Percentiles rank a stretch among this genome's conserved stretches.
Conservation (phyloP, 2,888 invertebrate genomes). For the Hartigia nigra region DNA sequence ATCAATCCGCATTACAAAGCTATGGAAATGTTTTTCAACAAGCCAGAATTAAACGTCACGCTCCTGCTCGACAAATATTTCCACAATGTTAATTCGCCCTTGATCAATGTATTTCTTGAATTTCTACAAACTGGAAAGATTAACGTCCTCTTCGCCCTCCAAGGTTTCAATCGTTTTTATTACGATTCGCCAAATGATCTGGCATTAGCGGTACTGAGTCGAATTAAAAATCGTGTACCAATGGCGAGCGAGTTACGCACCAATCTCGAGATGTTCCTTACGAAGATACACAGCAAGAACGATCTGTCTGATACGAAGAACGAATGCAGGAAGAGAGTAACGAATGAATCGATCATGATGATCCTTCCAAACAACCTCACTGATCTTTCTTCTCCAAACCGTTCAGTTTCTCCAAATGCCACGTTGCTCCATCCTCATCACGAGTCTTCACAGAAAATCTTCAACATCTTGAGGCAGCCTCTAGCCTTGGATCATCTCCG, state of each 20-base stretch:
- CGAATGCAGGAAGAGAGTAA: neutral
- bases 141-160: slow-evolving; percentile 28
- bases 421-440: neutral
- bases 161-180: slow-evolving; percentile 35
- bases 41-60: slow-evolving; percentile 27
- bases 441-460: neutral
- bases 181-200: slow-evolving; percentile 31
- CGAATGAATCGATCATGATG: neutral
- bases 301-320: neutral
- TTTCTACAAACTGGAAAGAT: slow-evolving; percentile 27
- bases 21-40: slow-evolving; percentile 27
- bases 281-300: neutral
- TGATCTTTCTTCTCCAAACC: neutral
- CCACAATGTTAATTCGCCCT: slow-evolving; percentile 15
- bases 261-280: neutral
- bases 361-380: neutral
- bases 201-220: slow-evolving; percentile 28
- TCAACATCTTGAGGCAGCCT: neutral
- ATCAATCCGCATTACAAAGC: slow-evolving; percentile 9
- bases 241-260: slow-evolving; percentile 12
- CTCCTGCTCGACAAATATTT: slow-evolving; percentile 24
- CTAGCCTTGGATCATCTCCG: neutral
- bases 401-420: neutral
- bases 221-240: slow-evolving; percentile 30
- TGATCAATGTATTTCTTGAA: slow-evolving; percentile 17